Conservation (phyloP, 2,797 vertebrate genomes). For the Coluber constrictor region DNA sequence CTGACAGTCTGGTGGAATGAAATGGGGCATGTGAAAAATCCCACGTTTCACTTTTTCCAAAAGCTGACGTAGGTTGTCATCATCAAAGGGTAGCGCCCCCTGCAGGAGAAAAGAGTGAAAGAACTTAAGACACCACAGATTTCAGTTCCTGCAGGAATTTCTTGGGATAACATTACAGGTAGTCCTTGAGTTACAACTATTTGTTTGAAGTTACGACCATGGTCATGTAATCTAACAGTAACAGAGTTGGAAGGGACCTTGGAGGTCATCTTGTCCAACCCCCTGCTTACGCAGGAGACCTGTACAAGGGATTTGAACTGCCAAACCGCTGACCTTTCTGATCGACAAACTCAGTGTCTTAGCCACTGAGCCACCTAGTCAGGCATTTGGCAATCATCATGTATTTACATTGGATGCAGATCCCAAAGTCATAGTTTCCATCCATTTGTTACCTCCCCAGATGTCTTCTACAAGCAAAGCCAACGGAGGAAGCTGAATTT, state of each 20-base stretch:
- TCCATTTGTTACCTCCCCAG: not conserved
- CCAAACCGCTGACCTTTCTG: too few species aligned
- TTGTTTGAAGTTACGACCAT: not conserved
- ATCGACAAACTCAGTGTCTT: too few species aligned
- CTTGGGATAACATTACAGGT: not conserved
- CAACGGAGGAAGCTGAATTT: not conserved
- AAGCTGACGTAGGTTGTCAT: constrained; percentile 90
- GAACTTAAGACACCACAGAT: not conserved
- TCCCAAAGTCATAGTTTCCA: not conserved
- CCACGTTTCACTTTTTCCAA: constrained; percentile 93
- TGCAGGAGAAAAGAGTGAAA: constrained; percentile 40
- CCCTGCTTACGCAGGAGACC: too few species aligned
- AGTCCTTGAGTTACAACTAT: not conserved
- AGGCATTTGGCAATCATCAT: not conserved
- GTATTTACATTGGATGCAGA: not conserved
- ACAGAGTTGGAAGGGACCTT: too few species aligned
- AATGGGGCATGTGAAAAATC: constrained; percentile 93
- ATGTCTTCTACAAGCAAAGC: not conserved
- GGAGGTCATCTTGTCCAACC: too few species aligned
- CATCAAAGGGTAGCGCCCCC: constrained; percentile 90
- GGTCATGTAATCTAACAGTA: not conserved
- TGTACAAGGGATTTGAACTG: too few species aligned
- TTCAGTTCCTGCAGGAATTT: not conserved
- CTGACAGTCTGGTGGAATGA: constrained; percentile 90
- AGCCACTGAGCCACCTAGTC: too few species aligned